phyloP scores from a whole-genome alignment of 2,888 invertebrate species.

The Hylaea fasciaria region DNA sequence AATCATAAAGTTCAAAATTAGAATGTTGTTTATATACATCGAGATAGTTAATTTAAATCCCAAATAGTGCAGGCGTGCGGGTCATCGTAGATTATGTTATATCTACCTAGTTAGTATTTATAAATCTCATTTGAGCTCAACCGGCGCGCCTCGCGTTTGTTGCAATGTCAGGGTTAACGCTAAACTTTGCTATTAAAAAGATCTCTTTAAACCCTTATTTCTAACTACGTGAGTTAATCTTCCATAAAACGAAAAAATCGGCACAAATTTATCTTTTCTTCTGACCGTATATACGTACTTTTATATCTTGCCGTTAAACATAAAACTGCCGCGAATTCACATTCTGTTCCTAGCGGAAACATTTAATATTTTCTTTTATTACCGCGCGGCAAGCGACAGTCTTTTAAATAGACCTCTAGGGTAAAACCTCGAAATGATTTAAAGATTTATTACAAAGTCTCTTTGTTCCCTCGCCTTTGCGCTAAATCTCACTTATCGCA shows the following conservation, averaged over 20 bases:
- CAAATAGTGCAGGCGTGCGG: slow-evolving; percentile 10
- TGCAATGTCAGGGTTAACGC: slow-evolving; percentile 10
- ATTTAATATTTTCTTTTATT: too few relatives aligned
- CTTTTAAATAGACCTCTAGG: too few relatives aligned
- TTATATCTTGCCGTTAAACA: too few relatives aligned
- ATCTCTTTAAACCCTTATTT: not conserved
- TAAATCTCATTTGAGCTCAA: slow-evolving; percentile 5
- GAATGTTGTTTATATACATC: too few relatives aligned
- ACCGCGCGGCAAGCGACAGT: too few relatives aligned
- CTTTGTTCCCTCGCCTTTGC: not conserved
- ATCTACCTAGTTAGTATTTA: not conserved
- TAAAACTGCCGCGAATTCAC: too few relatives aligned
- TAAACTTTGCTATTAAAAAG: not conserved
- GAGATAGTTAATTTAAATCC: slow-evolving; percentile 12
- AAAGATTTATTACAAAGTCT: not conserved
- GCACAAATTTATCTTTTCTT: too few relatives aligned
- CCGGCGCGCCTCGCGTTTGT: slow-evolving; percentile 9
- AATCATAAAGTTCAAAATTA: too few relatives aligned
- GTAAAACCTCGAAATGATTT: too few relatives aligned
- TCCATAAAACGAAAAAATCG: too few relatives aligned
- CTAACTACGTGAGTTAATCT: not conserved
- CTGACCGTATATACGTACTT: too few relatives aligned
- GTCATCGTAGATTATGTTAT: not conserved
- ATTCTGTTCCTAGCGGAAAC: too few relatives aligned
- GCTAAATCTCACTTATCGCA: not conserved